Evolutionary conservation across 37 sponge, comb jelly and placozoan genomes (phyloP).

Genomic region (Ianthella basta): DNA sequence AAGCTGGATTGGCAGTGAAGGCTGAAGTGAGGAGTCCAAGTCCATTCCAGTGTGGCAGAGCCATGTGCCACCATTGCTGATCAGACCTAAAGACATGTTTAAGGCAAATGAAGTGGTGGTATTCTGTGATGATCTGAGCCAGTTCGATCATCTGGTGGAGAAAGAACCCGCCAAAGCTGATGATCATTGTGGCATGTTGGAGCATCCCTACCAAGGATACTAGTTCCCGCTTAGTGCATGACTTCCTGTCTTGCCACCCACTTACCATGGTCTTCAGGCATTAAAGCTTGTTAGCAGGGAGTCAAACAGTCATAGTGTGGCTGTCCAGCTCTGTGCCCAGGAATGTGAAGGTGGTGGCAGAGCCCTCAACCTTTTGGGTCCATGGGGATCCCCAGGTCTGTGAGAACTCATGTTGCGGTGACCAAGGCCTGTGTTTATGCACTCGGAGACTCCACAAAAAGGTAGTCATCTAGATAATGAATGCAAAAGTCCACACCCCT

Average conservation of each 20-base stretch:
- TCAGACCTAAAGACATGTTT: too few species aligned
- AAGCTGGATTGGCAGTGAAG: neutral
- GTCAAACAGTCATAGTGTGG: neutral
- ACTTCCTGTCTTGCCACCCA: neutral
- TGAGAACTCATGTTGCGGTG: neutral
- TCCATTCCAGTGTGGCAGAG: too few species aligned
- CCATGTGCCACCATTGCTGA: too few species aligned
- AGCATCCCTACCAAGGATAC: neutral
- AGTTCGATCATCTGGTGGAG: neutral
- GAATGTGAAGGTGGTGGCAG: neutral
- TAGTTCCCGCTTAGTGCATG: neutral
- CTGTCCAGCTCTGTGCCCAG: neutral
- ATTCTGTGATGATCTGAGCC: neutral
- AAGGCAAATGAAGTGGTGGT: neutral
- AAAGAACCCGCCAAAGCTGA: neutral
- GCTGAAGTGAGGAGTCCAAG: too few species aligned
- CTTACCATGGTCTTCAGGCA: neutral
- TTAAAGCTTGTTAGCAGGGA: neutral
- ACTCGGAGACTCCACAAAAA: neutral
- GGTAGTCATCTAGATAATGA: neutral
- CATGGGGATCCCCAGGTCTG: neutral
- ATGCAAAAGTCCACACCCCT: neutral
- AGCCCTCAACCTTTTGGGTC: neutral
- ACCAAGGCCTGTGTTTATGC: neutral
- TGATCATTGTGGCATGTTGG: neutral